A percentile compares a stretch with the other conserved stretches of the same genome.
Conservation (phyloP, 2,888 invertebrate genomes). For the Nomada fabriciana region DNA sequence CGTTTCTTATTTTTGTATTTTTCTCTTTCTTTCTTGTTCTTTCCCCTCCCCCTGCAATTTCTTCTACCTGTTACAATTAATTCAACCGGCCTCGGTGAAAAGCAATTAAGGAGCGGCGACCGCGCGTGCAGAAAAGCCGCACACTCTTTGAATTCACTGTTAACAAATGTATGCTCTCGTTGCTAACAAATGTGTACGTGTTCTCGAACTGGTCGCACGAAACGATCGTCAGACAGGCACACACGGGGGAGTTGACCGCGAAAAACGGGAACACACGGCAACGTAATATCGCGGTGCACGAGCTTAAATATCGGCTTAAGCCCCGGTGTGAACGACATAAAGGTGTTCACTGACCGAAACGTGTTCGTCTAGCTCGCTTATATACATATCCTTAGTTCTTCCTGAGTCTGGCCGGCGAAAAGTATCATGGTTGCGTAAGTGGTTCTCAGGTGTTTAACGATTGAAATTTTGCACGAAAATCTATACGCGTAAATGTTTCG, state of each 20-base stretch:
- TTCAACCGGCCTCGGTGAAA: background rate
- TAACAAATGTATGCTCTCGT: slow-evolving; percentile 1
- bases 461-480: too few species aligned
- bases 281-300: slow-evolving; percentile 36
- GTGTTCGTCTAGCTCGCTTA: slow-evolving; percentile 34
- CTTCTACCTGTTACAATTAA: slow-evolving; percentile 15
- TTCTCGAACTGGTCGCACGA: background rate
- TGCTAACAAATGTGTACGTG: background rate
- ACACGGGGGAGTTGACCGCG: slow-evolving; percentile 43
- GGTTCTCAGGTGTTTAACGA: too few species aligned
- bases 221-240: slow-evolving; percentile 28
- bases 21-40: background rate
- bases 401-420: slow-evolving; percentile 8
- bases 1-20: background rate
- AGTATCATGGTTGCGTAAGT: background rate
- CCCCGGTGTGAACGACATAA: slow-evolving; percentile 62
- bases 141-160: background rate
- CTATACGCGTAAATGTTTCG: too few species aligned
- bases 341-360: slow-evolving; percentile 70
- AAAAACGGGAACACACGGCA: slow-evolving; percentile 47
- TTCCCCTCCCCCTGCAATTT: background rate
- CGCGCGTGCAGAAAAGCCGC: background rate
- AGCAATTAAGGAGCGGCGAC: slow-evolving; percentile 19
- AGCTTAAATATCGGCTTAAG: slow-evolving; percentile 50
- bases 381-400: slow-evolving; percentile 6